Evolutionary conservation across 2,113 vertebrate species (phyloP), one percentile per base, ranked within the genome.

Genomic region (Paralichthys olivaceus): DNA sequence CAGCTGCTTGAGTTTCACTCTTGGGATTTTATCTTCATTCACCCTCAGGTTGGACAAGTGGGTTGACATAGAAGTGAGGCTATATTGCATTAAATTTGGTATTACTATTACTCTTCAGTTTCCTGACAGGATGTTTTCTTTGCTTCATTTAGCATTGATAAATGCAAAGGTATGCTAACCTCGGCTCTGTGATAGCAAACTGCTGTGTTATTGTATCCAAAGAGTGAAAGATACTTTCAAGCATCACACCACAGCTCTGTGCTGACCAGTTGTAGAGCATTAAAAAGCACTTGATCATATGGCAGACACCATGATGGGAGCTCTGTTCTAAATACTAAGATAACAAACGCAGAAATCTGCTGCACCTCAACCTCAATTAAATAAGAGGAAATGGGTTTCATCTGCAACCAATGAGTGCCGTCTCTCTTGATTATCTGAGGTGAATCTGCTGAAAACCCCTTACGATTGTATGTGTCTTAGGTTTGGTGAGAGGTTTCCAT

Each of bases 341-440:
- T 83, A 91, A 90, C 81, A 91, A 67, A 76, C 74, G 79, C 75
- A 73, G 49, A 15, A 75, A 87, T 93, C 81, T 77, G 66, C 72
- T 66, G 74, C 67, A 86, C 77, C 69, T 84, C 32, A 8, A 80
- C 69, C 59, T 75, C 51, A 51, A 79, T 87, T 84, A 75, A 80
- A 79, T 13, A 13, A 9, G 64, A 91, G 92, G 86, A 92, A 93
- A 93, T 84, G 40, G 73, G 69, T 84, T 80, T 90, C 90, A 91
- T 92, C 77, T 93, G 92, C 74, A 84, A 59, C 79, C 89, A 90
- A 77, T 91, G 86, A 90, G 69, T 69, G 79, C 75, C 81, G 79
- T 90, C 77, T 78, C 53, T 77, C 77, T 85, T 91, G 83, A 92
- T 91, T 90, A 87, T 86, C 63, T 60, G 72, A 57, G 55, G 83